A percentile compares a stretch with the other conserved stretches of the same genome.
Conservation (phyloP, 2,113 vertebrate genomes). For the Ctenomys sociabilis region DNA sequence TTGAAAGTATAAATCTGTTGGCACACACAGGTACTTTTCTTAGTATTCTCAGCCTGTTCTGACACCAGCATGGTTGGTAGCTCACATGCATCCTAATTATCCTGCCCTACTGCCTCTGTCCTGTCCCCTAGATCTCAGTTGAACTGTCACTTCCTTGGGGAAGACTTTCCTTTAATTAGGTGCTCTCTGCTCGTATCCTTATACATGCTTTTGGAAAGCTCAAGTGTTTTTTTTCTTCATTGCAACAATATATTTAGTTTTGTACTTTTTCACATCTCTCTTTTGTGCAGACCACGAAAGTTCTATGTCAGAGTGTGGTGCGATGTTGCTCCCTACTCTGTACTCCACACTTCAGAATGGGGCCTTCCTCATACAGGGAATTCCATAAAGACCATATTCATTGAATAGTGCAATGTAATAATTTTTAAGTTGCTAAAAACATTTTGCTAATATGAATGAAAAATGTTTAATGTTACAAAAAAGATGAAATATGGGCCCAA, state of each 20-base stretch:
- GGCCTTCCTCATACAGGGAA: not conserved
- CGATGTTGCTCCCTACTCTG: not conserved
- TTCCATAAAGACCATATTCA: not conserved
- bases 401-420: not conserved
- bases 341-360: not conserved
- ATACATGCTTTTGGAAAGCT: conserved; percentile 43
- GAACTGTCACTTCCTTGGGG: conserved; percentile 65
- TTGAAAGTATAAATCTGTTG: conserved; percentile 37
- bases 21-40: not conserved
- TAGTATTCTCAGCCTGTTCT: conserved; percentile 32
- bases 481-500: not conserved
- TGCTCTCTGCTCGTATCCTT: not conserved
- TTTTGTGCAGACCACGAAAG: not conserved
- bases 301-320: not conserved
- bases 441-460: conserved; percentile 6
- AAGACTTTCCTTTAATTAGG: conserved; percentile 70
- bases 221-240: not conserved
- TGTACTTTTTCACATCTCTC: not conserved
- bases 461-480: conserved; percentile 2
- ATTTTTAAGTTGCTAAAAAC: not conserved
- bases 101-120: not conserved
- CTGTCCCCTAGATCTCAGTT: conserved; percentile 47
- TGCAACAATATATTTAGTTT: not conserved
- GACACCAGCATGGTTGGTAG: not conserved
- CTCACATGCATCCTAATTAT: conserved; percentile 58